Evolutionary conservation across 2,888 invertebrate species (phyloP).

Genomic region (Agrenia bidenticulata): DNA sequence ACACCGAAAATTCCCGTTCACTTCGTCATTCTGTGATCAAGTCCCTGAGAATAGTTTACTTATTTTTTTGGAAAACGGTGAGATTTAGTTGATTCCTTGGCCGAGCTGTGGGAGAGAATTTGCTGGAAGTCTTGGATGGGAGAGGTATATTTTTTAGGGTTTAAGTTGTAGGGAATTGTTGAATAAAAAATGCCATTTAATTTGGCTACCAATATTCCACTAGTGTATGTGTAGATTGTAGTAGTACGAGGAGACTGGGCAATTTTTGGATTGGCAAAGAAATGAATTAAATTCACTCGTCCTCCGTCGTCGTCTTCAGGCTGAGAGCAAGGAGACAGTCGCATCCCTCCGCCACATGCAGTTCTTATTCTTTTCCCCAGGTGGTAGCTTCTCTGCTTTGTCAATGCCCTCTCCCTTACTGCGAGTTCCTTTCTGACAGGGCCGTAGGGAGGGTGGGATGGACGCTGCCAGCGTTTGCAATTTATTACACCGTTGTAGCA

Average conservation of each 20-base stretch:
- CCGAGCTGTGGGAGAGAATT: too few relatives aligned
- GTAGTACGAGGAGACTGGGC: not conserved
- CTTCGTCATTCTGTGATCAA: too few relatives aligned
- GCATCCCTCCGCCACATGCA: not conserved
- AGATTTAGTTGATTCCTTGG: too few relatives aligned
- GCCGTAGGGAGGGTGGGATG: too few relatives aligned
- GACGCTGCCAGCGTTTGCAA: too few relatives aligned
- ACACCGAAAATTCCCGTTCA: too few relatives aligned
- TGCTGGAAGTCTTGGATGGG: too few relatives aligned
- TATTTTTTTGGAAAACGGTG: too few relatives aligned
- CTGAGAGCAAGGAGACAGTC: not conserved
- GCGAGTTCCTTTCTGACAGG: not conserved
- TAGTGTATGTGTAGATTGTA: not conserved
- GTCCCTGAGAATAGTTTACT: too few relatives aligned
- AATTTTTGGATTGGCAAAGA: conserved; percentile 18
- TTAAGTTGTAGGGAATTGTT: too few relatives aligned
- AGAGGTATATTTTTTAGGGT: too few relatives aligned
- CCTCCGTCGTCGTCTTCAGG: conserved; percentile 7
- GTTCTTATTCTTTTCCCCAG: not conserved
- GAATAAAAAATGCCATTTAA: conserved; percentile 7
- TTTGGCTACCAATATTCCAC: not conserved
- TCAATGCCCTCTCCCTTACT: not conserved
- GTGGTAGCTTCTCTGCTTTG: not conserved
- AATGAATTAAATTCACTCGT: conserved; percentile 18
- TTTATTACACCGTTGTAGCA: too few relatives aligned